Evolutionary conservation across 2,113 vertebrate genomes (phyloP).

Genomic region (Crocuta crocuta): DNA sequence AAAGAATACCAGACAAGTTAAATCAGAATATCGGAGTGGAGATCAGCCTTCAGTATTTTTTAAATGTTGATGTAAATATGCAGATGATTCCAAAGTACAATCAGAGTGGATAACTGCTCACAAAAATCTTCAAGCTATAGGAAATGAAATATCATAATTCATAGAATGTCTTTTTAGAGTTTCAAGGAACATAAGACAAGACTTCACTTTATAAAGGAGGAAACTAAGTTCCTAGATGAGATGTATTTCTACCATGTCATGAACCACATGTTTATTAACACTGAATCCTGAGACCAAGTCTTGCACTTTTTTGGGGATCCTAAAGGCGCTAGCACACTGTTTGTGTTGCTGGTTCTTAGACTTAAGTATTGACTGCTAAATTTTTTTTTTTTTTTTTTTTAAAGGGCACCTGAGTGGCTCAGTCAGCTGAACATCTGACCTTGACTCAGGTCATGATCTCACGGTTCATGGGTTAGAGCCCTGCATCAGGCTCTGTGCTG

Average conservation of each 20-base stretch:
- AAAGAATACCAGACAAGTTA: slow-evolving; percentile 22
- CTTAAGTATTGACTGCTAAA: background rate
- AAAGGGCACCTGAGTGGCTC: too few relatives aligned
- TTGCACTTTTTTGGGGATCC: background rate
- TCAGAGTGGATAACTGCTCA: background rate
- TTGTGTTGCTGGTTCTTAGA: background rate
- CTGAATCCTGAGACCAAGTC: background rate
- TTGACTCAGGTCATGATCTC: too few relatives aligned
- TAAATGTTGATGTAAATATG: background rate
- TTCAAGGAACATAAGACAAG: background rate
- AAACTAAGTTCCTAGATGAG: background rate
- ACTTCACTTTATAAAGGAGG: background rate
- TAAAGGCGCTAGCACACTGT: background rate
- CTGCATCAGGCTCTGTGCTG: too few relatives aligned
- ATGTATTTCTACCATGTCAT: background rate
- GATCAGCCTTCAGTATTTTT: background rate
- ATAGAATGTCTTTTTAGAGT: background rate
- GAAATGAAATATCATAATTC: background rate
- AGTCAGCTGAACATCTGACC: too few relatives aligned
- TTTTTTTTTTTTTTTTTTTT: too few relatives aligned
- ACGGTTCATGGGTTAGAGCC: too few relatives aligned
- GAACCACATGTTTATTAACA: background rate
- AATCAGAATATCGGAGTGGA: background rate
- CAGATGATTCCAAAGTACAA: background rate
- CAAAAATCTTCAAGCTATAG: background rate